These are phyloP conservation scores for Polypterus senegalus DNA, from an alignment of 2,113 vertebrate genomes.

Conservation along the genomic window DNA sequence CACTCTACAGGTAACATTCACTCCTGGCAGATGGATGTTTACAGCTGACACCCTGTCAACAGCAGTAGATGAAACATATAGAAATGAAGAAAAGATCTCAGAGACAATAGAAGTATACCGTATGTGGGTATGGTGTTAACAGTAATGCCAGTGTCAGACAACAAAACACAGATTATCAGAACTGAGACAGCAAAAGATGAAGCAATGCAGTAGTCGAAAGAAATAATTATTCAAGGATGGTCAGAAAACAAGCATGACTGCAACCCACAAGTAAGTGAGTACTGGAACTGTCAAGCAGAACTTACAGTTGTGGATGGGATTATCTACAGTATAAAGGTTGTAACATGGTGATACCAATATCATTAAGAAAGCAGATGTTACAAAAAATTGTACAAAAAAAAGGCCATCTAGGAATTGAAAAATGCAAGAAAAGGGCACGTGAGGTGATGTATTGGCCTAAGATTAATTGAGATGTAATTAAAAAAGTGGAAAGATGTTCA, in stretches of 20 bases:
- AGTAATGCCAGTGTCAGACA: not conserved
- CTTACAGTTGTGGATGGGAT: not conserved
- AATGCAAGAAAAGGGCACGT: constrained; percentile 1
- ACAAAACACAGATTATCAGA: too few relatives aligned
- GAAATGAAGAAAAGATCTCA: not conserved
- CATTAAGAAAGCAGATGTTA: constrained; percentile 1
- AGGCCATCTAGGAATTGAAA: constrained; percentile 8
- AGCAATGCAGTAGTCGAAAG: not conserved
- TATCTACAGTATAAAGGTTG: constrained; percentile 2
- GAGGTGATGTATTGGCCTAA: constrained; percentile 5
- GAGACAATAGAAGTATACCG: not conserved
- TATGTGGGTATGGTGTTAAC: not conserved
- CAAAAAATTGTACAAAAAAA: too few relatives aligned
- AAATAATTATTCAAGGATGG: too few relatives aligned
- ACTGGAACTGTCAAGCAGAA: constrained; percentile 5
- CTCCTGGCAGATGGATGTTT: too few relatives aligned
- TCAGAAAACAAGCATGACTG: too few relatives aligned
- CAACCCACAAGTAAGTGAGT: not conserved
- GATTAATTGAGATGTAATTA: constrained; percentile 3
- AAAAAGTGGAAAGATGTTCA: not conserved
- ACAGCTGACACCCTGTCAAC: too few relatives aligned
- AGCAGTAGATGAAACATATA: not conserved
- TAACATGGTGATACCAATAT: constrained; percentile 6
- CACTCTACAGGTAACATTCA: not conserved
- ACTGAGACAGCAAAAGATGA: too few relatives aligned